These are phyloP conservation scores for Cynocephalus volans DNA, from an alignment of 2,113 vertebrate species.

Conservation along the genomic window DNA sequence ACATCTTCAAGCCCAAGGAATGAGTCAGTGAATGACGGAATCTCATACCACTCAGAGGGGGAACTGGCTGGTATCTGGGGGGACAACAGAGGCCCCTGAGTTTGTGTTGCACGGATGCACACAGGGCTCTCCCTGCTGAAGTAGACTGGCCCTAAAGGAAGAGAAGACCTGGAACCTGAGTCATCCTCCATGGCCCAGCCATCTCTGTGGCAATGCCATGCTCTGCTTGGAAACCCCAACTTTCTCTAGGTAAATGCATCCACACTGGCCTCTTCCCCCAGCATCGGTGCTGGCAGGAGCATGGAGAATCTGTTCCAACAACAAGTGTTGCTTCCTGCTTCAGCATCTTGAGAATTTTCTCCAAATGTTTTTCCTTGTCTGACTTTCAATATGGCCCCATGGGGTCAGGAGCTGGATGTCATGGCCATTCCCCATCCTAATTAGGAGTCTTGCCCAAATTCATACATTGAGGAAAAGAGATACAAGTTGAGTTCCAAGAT, in stretches of 20 bases:
- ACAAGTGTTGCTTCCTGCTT: conserved; percentile 1
- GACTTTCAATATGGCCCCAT: not conserved
- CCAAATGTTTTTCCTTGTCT: not conserved
- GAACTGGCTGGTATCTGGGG: not conserved
- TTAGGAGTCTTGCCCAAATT: not conserved
- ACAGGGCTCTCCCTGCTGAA: not conserved
- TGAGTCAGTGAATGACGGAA: not conserved
- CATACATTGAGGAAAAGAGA: not conserved
- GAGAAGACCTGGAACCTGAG: not conserved
- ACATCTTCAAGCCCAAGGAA: not conserved
- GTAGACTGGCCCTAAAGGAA: too few species aligned
- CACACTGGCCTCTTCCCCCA: not conserved
- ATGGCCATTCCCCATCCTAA: not conserved
- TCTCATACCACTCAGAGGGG: not conserved
- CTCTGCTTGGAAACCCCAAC: not conserved
- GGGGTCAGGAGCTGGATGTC: not conserved
- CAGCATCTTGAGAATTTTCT: not conserved
- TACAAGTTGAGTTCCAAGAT: not conserved
- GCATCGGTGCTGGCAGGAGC: not conserved
- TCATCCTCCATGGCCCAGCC: too few species aligned
- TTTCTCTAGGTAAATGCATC: not conserved
- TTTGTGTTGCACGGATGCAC: not conserved
- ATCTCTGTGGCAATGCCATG: not conserved
- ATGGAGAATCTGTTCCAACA: not conserved
- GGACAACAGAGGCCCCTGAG: not conserved